Conservation (phyloP, 2,113 vertebrate species). For the mouse (Mus musculus) region GRCm39 chr2:134290001-134290500, state of each 20-base stretch:
- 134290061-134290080: neutral
- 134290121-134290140: neutral
- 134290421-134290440: neutral
- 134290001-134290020: rapidly evolving
- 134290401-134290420: neutral
- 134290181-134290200: no score
- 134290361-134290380: neutral
- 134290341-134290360: neutral
- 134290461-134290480: neutral
- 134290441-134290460: neutral
- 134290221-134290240: neutral
- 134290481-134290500: neutral
- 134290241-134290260: neutral
- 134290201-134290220: neutral
- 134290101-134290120: neutral
- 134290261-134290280: neutral
- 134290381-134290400: neutral
- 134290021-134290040: neutral
- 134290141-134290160: neutral
- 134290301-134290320: neutral
- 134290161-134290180: neutral
- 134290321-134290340: no score
- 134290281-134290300: neutral
- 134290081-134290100: neutral
- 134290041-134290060: neutral